Base-by-base conservation (phyloP, 2,888 invertebrate genomes). In the Noctua janthina region DNA sequence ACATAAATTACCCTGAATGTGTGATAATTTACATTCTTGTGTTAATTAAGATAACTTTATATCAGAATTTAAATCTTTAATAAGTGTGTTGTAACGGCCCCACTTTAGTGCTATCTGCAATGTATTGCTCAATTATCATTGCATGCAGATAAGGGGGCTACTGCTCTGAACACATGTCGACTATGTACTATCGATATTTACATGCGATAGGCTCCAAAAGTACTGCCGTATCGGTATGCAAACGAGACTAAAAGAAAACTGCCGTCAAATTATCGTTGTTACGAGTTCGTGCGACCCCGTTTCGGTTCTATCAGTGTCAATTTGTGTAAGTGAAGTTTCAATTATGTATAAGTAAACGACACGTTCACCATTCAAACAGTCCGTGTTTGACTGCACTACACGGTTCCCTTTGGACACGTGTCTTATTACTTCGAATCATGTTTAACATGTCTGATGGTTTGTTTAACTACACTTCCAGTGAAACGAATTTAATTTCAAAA, bases 301-400 rank as follows among this genome's bases (percentile, higher is more conserved):
- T 91, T 91, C 93, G 84, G 79, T 83, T 81, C 88, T 93, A 92
- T 92, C 91, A 89, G 89, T 91, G 91, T 92, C 91, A 92, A 92
- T 93, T 92, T 87, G 89, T 92, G 90, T 90, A 91, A 90, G 91
- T 89, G 91, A 90, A 89, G 90, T 91, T 89, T 87, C 89, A 89
- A 91, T 91, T 88, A 87, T 88, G 86, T 81, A 64, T 68, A 83
- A 78, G 78, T 79, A 85, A 81, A 81, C 72, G 82, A 78, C 80
- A 75, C 78, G 78, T 82, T 71, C 67, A 66, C 62, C 72, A 76
- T 80, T 76, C 73, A 78, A 67, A 76, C 69, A n/a, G 69, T 77
- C 74, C 79, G 76, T 83, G 81, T 80, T 73, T 74, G 56, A 76
- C 75, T 76, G 78, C 75, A 77, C 29, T 70, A 66, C 54, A 29